Evolutionary conservation across 2,888 invertebrate species (phyloP).

Genomic region (Perizoma affinitatum): DNA sequence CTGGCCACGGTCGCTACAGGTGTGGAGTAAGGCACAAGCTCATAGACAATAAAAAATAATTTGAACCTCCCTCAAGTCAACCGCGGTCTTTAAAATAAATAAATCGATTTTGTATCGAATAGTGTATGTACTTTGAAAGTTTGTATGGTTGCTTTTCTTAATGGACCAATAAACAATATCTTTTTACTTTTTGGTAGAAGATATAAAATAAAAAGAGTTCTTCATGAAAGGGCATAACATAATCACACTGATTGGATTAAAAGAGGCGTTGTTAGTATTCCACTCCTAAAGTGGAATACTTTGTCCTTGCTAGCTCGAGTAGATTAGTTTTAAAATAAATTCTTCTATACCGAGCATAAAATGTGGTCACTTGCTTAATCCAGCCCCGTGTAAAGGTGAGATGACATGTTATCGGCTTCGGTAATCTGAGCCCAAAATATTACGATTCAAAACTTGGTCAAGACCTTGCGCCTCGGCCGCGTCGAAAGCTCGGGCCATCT

Average conservation of each 20-base stretch:
- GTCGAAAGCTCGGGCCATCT: conserved; percentile 56
- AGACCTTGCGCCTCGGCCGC: conserved; percentile 63
- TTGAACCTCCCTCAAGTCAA: too few species aligned
- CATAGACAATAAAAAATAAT: background rate
- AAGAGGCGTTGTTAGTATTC: too few species aligned
- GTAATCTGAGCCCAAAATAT: conserved; percentile 84
- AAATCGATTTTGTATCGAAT: too few species aligned
- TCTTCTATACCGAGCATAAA: background rate
- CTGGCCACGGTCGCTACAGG: conserved; percentile 65
- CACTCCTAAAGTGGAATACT: too few species aligned
- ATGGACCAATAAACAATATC: too few species aligned
- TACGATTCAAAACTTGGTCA: conserved; percentile 84
- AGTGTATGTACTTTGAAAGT: too few species aligned
- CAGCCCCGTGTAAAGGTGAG: conserved; percentile 74
- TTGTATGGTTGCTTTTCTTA: too few species aligned
- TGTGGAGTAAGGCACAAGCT: conserved; percentile 49
- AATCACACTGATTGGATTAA: too few species aligned
- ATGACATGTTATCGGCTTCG: conserved; percentile 77
- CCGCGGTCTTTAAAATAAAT: too few species aligned
- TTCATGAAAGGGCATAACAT: background rate
- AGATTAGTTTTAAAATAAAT: background rate
- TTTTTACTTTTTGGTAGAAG: too few species aligned
- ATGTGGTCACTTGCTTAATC: conserved; percentile 37
- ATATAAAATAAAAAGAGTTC: too few species aligned
- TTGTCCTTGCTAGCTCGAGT: too few species aligned